Base-by-base conservation (phyloP, 1,140 invertebrate genomes). In the Zaprionus africanus region DNA sequence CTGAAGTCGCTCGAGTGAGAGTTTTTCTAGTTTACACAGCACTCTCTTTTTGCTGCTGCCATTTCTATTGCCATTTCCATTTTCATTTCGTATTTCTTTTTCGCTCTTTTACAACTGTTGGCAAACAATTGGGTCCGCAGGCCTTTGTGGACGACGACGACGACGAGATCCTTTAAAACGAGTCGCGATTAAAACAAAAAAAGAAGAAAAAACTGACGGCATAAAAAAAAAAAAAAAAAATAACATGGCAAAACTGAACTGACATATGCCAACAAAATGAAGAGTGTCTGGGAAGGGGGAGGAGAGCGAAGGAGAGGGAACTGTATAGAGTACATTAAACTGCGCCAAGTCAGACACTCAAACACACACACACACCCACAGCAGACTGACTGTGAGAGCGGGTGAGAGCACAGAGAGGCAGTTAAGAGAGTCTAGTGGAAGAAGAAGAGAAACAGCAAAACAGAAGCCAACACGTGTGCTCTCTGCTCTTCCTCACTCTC, bases 271-370 rank as follows among this genome's bases (percentile, higher is more conserved):
- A 84, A 83, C 81, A 84, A 84, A 85, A 78, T 74, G 56, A 75
- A 72, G 57, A 49, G 65, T 49, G 66, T 28, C 49, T 17, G 9
- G 31, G 61, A 28, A 17, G 9, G 49, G 5, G 22, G 46, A 5
- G 41, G n/a, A n/a, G n/a, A n/a, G n/a, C n/a, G n/a, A n/a, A 6
- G 49, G n/a, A 22, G 28, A 22, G 26, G 46, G 31, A 41, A 72
- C 73, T 80, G 81, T 66, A 66, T 66, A 70, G 82, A 84, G 82
- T 84, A 82, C 82, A 85, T 84, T 85, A 81, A 85, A 84, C 82
- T 84, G 82, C 82, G 60, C 54, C 75, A 71, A 85, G 75, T 51
- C 64, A 78, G 66, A 79, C 49, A 46, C n/a, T 17, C 15, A n/a
- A 5, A 41, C 38, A 41, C 41, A 43, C 28, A 31, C 28, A 46